Base-by-base conservation (phyloP, 1,140 invertebrate species). In the Drosophila arizonae region DNA sequence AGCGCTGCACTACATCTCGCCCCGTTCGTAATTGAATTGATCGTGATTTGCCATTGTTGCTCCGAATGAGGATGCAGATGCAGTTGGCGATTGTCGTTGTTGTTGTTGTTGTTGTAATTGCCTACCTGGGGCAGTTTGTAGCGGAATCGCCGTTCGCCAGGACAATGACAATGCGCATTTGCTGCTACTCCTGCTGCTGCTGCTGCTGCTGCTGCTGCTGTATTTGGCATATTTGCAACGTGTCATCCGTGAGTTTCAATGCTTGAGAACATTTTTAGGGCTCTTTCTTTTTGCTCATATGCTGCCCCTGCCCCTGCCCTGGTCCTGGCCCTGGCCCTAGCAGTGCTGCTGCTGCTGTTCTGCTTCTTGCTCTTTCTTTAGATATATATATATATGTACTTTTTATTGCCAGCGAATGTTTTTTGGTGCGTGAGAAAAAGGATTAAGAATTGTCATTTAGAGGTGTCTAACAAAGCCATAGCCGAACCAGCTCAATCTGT, bases 401-500 rank as follows among this genome's bases (percentile, higher is more conserved):
- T 82, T 78, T 82, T 86, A 81, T 68, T 73, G 71, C 52, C 71
- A 77, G 72, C 76, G 72, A 88, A 77, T 79, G 79, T 77, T 87
- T 87, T 84, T 84, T 87, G 84, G 85, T 87, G 84, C 84, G 84
- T 87, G 84, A 87, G 84, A 87, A 87, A 86, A 88, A 87, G 84
- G 84, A 87, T 87, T 87, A 87, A 80, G 69, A 61, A 72, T 72
- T 81, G 82, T 86, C 78, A 56, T 79, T 62, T 57, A 67, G 36
- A 39, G 10, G 13, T 28, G 45, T 33, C 15, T 21, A 73, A 68
- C 58, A 74, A 69, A 60, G 57, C 48, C 24, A 33, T 21, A 50
- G 17, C 43, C 48, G 39, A 68, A 62, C 79, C 56, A 57, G 60
- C 43, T 56, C 64, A 13, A 6, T 45, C 24, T 26, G 61, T 43